Base-by-base conservation (phyloP, 2,797 vertebrate genomes). In the Synaphobranchus kaupii region DNA sequence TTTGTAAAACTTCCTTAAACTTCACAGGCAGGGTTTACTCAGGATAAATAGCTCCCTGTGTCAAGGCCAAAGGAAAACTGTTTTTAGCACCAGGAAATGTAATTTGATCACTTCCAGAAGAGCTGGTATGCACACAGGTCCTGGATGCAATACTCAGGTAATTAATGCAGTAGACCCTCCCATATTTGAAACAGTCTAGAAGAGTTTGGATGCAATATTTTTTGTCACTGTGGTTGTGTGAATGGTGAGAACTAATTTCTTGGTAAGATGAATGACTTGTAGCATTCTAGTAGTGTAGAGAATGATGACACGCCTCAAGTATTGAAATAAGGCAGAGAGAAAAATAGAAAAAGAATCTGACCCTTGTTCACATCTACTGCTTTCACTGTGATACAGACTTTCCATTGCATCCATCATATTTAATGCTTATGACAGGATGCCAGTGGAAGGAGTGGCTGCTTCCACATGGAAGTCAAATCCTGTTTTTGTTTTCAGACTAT, bases 51-150 rank as follows among this genome's bases (percentile, higher is more conserved):
- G 52, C 85, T 73, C 56, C 56, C 68, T 44, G 50, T 56, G 31
- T 34, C 25, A 78, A 50, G 76, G 50, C 85, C 56, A 66, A 81
- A 86, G 60, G 80, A 85, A 86, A 63, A 34, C 68, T 73, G 68
- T 73, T 73, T 73, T 73, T 73, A 34, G 68, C 68, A 31, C 9
- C 31, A 73, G 68, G 68, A 73, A 73, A 81, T 86, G 80, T 48
- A 63, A 86, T 83, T 34, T 68, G 17, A 81, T 83, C 78, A 68
- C 86, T 82, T 83, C 78, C 78, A 39, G 58, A 48, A 31, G 34
- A 52, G 48, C 44, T 60, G 58, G 73, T 78, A 2, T 47, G 4
- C 13, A 34, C 25, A n/a, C 28, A 34, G 39, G 17, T 78, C 39
- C 15, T 47, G 8, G 39, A 78, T 78, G 73, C 34, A 78, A 47